Base-by-base conservation (phyloP, 2,797 vertebrate species). In the Clarias pachynema region DNA sequence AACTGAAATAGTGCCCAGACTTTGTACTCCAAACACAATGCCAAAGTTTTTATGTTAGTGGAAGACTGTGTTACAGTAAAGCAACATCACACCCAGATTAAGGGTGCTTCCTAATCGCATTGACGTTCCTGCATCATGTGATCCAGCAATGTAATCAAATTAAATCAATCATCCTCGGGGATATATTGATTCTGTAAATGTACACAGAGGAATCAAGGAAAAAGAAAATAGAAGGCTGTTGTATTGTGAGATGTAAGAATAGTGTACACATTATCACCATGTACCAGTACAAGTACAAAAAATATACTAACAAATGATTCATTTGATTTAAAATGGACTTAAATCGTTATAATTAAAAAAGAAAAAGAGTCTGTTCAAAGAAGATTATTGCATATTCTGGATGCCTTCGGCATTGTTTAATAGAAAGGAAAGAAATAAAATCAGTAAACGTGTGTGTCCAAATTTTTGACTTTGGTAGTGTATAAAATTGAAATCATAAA, bases 21-120 rank as follows among this genome's bases (percentile, higher is more conserved):
- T 16, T 63, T 69, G 31, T 59, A 68, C n/a, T 69, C 29, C 83
- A 56, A 70, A 60, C 15, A 37, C 56, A 79, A 63, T 83, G 56
- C 12, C 56, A 26, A 62, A 12, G 59, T 80, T 8, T 73, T 44
- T 79, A 16, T 40, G 3, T 18, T 49, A 73, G 12, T 44, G 60
- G 34, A 74, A 22, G 63, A 57, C 14, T 72, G 56, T 29, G 34
- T 74, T 82, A 1, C 1, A 18, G 63, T 18, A 62, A 24, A 34
- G 18, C 6, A 66, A 1, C 63, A 66, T 15, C 26, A 66, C 63
- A 34, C 31, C 29, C 66, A 68, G 20, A 5, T 70, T 70, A 70
- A 40, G 68, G 34, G 1, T 72, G 10, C 10, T 70, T 44, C 69
- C n/a, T 37, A 44, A 14, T 26, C 26, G 7, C 15, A 26, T 16